phyloP scores from a whole-genome alignment of 35 echinoderm and acorn worm genomes.

The Ophiothrix spiculata region DNA sequence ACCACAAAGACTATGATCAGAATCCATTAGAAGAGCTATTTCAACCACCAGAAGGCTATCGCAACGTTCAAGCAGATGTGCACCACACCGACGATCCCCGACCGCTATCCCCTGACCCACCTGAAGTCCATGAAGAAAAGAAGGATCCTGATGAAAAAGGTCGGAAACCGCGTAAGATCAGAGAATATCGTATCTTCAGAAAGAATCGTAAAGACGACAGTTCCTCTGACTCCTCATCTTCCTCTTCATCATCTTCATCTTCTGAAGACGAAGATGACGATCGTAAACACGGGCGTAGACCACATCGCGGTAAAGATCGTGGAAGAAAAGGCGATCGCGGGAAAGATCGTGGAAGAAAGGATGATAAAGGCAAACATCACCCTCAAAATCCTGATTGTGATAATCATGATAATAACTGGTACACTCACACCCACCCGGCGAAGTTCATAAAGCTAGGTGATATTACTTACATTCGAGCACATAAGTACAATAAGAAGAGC shows the following conservation, averaged over 20 bases:
- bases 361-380: neutral
- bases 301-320: neutral
- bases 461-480: neutral
- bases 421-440: neutral
- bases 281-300: neutral
- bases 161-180: neutral
- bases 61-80: neutral
- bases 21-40: neutral
- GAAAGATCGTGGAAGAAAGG: neutral
- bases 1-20: neutral
- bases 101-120: neutral
- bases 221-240: too few relatives aligned
- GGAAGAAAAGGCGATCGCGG: neutral
- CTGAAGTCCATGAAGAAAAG: neutral
- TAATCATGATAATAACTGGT: too few relatives aligned
- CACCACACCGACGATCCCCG: neutral
- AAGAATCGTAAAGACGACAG: neutral
- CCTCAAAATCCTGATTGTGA: too few relatives aligned
- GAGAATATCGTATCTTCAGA: neutral
- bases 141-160: neutral
- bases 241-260: too few relatives aligned
- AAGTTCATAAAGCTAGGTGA: neutral
- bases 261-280: neutral
- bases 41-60: neutral
- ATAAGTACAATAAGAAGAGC: neutral